Conservation (phyloP, 2,113 vertebrate genomes). For the Oryzias celebensis region DNA sequence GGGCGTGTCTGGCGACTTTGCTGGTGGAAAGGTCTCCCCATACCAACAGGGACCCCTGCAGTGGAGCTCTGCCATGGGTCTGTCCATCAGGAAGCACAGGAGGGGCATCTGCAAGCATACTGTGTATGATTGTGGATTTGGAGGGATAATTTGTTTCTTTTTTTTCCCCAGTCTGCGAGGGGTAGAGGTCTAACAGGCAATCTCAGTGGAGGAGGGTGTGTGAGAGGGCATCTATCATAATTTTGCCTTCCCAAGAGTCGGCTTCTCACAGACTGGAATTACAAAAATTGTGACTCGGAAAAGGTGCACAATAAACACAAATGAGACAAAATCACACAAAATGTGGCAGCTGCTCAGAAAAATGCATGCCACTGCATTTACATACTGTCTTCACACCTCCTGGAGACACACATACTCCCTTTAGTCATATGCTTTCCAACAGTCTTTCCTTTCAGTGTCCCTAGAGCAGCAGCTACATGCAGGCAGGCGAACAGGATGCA, state of each 20-base stretch:
- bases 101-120: conserved; percentile 28
- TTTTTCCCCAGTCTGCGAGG: conserved; percentile 45
- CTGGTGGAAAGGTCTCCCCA: conserved; percentile 64
- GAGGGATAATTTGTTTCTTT: conserved; percentile 56
- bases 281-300: conserved; percentile 65
- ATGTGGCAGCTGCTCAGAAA: conserved; percentile 11
- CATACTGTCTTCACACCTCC: conserved; percentile 31
- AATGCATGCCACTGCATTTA: conserved; percentile 25
- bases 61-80: conserved; percentile 50
- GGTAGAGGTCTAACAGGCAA: conserved; percentile 59
- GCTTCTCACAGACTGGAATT: conserved; percentile 69
- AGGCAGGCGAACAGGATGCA: conserved; percentile 45
- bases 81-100: conserved; percentile 55
- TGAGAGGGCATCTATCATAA: conserved; percentile 71
- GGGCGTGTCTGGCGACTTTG: conserved; percentile 64
- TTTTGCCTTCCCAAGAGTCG: conserved; percentile 68
- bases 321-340: conserved; percentile 54
- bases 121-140: conserved; percentile 53
- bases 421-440: conserved; percentile 21
- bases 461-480: conserved; percentile 36
- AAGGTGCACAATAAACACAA: conserved; percentile 46
- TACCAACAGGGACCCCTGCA: conserved; percentile 53
- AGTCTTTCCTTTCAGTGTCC: conserved; percentile 59
- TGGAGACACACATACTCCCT: conserved; percentile 20
- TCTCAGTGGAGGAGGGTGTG: conserved; percentile 55